Conservation (phyloP, 2,797 vertebrate genomes). For the Zalophus californianus region DNA sequence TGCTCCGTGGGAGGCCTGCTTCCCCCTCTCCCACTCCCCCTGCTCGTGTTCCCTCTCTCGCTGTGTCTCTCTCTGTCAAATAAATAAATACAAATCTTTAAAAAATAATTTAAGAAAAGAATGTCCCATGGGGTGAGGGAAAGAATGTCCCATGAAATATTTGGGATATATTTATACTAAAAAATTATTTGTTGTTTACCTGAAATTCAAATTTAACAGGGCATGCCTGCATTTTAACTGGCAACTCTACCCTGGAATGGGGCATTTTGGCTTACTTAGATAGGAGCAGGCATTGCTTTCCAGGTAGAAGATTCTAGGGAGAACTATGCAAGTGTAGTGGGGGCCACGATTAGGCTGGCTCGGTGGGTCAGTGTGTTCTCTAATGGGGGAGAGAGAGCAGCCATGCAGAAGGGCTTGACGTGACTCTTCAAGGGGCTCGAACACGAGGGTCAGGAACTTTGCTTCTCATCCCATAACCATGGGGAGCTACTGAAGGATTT, state of each 20-base stretch:
- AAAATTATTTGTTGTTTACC: background rate
- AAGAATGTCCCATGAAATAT: background rate
- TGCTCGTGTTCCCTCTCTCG: no score
- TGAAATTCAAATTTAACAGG: background rate
- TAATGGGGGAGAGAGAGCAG: background rate
- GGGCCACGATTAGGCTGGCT: background rate
- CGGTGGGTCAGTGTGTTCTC: background rate
- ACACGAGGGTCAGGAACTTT: background rate
- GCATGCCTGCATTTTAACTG: background rate
- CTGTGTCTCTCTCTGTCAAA: no score
- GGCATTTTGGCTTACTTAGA: background rate
- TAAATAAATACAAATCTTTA: no score
- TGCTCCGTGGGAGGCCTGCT: no score
- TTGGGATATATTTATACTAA: background rate
- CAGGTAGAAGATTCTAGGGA: background rate
- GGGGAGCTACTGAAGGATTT: background rate
- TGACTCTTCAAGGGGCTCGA: background rate
- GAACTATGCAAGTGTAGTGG: background rate
- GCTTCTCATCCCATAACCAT: background rate
- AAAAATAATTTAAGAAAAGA: background rate
- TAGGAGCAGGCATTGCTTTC: background rate
- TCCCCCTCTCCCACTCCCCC: no score
- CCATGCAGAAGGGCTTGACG: fast-evolving
- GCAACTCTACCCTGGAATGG: background rate
- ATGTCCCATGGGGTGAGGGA: background rate